Base-by-base conservation (phyloP, 2,888 invertebrate genomes). In the Apodemia zela region DNA sequence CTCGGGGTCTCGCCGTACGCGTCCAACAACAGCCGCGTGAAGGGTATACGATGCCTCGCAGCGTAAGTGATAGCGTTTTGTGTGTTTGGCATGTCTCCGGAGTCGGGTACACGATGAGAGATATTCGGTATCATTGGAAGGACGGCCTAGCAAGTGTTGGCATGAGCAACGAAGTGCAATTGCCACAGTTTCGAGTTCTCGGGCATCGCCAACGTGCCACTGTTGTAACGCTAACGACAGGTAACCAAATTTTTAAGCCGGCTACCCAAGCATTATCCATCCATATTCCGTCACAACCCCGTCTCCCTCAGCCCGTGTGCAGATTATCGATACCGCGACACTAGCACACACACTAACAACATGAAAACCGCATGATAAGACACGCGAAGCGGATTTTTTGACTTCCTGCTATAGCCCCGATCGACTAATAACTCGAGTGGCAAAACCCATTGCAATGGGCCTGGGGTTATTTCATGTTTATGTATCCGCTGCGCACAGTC, bases 21-120 rank as follows among this genome's bases (percentile, higher is more conserved):
- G 76, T 77, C 76, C 75, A 76, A 69, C 77, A 76, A 72, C 76
- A 75, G 78, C 75, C 78, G 78, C 77, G 77, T 71, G 75, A 77
- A 77, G 78, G 82, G 78, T 64, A 75, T 77, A 81, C 82, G 83
- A 81, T 81, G 79, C 82, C 84, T 83, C 85, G 82, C 89, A 89
- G 88, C 89, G 92, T 92, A 89, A 91, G 90, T 91, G 89, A 91
- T 89, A 90, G 89, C 90, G 86, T 91, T 90, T 89, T 91, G 90
- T 91, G 87, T 91, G 89, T 91, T 90, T 90, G 91, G 84, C 92
- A 92, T 92, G 92, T 90, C 91, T 91, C 89, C 91, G 92, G 93
- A 97, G 97, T 97, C 96, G 97, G 97, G 95, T 97, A 97, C 96
- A 97, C 97, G 94, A 97, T 97, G 97, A 96, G 96, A 94, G 97